A percentile compares a stretch with the other conserved stretches of the same genome.
phyloP scores from a whole-genome alignment of 2,888 invertebrate species.

The Agonopterix alstromeriana region DNA sequence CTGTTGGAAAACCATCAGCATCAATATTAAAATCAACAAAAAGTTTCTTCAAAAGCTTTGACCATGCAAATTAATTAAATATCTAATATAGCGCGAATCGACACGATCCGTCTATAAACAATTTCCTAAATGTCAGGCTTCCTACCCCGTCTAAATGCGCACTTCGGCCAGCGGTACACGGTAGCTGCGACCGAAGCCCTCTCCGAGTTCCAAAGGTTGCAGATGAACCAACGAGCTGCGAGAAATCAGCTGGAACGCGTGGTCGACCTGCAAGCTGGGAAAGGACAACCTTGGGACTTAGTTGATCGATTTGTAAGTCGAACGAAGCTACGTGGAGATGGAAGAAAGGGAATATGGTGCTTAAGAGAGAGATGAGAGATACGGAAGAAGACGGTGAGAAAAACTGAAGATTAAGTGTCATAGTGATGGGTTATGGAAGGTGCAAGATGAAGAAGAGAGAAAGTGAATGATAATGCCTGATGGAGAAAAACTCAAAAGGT shows the following conservation, averaged over 20 bases:
- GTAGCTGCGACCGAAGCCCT: constrained; percentile 84
- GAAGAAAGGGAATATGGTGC: constrained; percentile 2
- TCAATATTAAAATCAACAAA: background rate
- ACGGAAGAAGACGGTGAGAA: background rate
- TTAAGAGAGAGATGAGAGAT: constrained; percentile 5
- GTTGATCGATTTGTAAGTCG: constrained; percentile 78
- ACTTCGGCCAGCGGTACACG: constrained; percentile 83
- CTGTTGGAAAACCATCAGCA: too few relatives aligned
- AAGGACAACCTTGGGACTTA: constrained; percentile 77
- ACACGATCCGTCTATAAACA: background rate
- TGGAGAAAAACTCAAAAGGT: too few relatives aligned
- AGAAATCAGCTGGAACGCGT: constrained; percentile 76
- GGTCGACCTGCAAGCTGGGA: constrained; percentile 78
- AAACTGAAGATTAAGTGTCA: constrained; percentile 4
- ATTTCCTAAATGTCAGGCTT: constrained; percentile 65
- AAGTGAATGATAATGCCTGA: background rate
- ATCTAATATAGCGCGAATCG: too few relatives aligned
- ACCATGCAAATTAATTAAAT: too few relatives aligned
- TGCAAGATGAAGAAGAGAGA: background rate
- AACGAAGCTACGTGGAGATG: constrained; percentile 6
- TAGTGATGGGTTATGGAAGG: constrained; percentile 19
- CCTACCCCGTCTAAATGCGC: constrained; percentile 80
- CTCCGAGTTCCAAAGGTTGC: constrained; percentile 81
- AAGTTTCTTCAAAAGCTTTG: too few relatives aligned
- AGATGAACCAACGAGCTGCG: constrained; percentile 76